A percentile compares a stretch with the other conserved stretches of the same genome.
phyloP scores from a whole-genome alignment of 2,888 invertebrate genomes.

The Geotrupes spiniger region DNA sequence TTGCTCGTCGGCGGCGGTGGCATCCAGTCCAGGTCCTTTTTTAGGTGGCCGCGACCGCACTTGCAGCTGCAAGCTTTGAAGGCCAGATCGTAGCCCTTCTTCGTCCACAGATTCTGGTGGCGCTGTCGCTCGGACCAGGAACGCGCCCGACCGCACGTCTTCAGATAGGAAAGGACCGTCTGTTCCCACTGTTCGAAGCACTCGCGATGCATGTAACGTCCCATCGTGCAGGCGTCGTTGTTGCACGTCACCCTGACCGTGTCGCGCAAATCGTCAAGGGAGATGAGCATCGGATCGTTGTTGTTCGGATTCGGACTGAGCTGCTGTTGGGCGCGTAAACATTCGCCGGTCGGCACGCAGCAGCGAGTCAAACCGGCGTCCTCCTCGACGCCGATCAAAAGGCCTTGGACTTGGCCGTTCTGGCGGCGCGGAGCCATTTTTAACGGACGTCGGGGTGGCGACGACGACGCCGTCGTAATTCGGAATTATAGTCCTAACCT shows the following conservation, averaged over 20 bases:
- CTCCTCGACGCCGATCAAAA: slow-evolving; percentile 38
- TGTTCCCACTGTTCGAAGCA: slow-evolving; percentile 96
- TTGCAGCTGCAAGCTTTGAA: slow-evolving; percentile 94
- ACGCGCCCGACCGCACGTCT: slow-evolving; percentile 86
- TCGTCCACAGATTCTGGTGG: slow-evolving; percentile 94
- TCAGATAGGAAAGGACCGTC: slow-evolving; percentile 81
- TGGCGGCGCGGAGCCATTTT: slow-evolving; percentile 57
- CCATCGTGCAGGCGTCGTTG: slow-evolving; percentile 85
- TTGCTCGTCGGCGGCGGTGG: slow-evolving; percentile 62
- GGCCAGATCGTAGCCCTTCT: slow-evolving; percentile 94
- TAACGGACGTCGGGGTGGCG: not conserved
- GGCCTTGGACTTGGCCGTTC: slow-evolving; percentile 50
- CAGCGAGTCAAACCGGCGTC: slow-evolving; percentile 61
- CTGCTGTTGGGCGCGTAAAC: slow-evolving; percentile 61
- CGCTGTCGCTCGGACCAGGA: slow-evolving; percentile 95
- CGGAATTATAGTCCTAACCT: not conserved
- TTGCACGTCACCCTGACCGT: slow-evolving; percentile 90
- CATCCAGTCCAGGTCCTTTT: slow-evolving; percentile 92
- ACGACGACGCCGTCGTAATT: no score
- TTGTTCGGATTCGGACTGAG: slow-evolving; percentile 41
- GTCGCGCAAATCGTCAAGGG: slow-evolving; percentile 70
- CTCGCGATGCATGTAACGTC: slow-evolving; percentile 93
- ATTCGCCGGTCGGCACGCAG: slow-evolving; percentile 80
- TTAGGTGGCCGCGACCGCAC: slow-evolving; percentile 88
- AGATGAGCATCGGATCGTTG: slow-evolving; percentile 56